Evolutionary conservation across 2,888 invertebrate species (phyloP), one percentile per base, ranked within the genome.

Genomic region (Drosophila sordidula): DNA sequence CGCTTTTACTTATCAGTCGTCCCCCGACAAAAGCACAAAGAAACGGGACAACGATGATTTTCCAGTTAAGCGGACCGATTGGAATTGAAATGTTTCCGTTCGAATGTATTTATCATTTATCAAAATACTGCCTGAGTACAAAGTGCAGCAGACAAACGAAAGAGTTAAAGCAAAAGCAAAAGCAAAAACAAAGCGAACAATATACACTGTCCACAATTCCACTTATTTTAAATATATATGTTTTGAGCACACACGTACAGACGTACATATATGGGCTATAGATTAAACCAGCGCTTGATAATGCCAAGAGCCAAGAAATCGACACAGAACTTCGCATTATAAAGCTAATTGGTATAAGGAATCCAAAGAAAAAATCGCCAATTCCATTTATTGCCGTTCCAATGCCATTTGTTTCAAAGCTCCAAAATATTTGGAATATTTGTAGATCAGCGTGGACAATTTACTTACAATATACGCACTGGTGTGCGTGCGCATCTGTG

Each of bases 1-100:
- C 16, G 69, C 56, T 56, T 56, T 42, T 61, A 51, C 56, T 76
- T 76, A 74, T 76, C 74, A 76, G 70, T 8, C 12, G 34, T 12
- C 8, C 34, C 3, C 25, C 42, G 18, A 66, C 46, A 47, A 52
- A 57, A 14, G 55, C 25, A 39, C 26, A 47, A 52, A 41, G 32
- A 32, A 14, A 12, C 42, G 38, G 8, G 12, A 36, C 11, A 18
- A 42, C 2, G 22, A 56, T 56, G 49, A 54, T 44, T 54, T 45
- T 44, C 34, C 51, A 52, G 16, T 45, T 39, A 16, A 22, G 18
- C 11, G 67, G 18, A 59, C 52, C 61, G 68, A 51, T 16, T 34
- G 71, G 55, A 44, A 54, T 44, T n/a, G 34, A 18, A 47, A 32
- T 14, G 16, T 41, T 73, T 65, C 14, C 36, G 38, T 39, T 49